Evolutionary conservation across 1,140 invertebrate genomes (phyloP).

Genomic region (Calephelis nemesis): DNA sequence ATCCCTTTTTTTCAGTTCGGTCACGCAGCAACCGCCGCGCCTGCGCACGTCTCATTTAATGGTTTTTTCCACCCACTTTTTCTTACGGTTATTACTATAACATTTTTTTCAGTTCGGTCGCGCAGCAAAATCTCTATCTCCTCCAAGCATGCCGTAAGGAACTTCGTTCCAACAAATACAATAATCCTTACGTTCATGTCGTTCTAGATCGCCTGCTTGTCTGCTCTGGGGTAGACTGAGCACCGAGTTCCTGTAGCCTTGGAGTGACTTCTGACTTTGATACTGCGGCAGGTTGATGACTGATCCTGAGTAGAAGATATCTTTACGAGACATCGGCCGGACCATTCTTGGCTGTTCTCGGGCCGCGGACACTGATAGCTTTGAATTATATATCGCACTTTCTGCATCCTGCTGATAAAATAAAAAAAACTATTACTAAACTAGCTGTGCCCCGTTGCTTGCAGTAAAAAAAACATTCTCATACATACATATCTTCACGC

Average conservation of each 20-base stretch:
- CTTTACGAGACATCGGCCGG: constrained; percentile 95
- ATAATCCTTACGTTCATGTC: constrained; percentile 82
- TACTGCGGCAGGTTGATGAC: constrained; percentile 94
- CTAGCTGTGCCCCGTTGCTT: background rate
- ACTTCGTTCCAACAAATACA: background rate
- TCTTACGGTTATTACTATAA: no score
- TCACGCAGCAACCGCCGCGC: no score
- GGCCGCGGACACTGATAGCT: constrained; percentile 68
- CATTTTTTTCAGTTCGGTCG: no score
- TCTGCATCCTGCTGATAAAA: constrained; percentile 59
- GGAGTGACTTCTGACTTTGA: constrained; percentile 94
- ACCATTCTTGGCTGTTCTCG: constrained; percentile 85
- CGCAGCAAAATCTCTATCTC: no score
- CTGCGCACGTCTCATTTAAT: no score
- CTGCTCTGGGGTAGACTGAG: constrained; percentile 86
- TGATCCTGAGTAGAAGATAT: constrained; percentile 98
- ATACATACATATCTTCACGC: no score
- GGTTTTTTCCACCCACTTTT: no score
- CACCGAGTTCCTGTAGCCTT: constrained; percentile 91
- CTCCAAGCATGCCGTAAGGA: background rate
- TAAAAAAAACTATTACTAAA: background rate
- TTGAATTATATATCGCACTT: constrained; percentile 70
- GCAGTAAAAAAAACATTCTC: no score
- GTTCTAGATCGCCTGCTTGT: constrained; percentile 83
- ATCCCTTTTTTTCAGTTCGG: no score